Evolutionary conservation across 1,140 invertebrate species (phyloP), one percentile per base, ranked within the genome.

Genomic region (Trachelipus rathkii): DNA sequence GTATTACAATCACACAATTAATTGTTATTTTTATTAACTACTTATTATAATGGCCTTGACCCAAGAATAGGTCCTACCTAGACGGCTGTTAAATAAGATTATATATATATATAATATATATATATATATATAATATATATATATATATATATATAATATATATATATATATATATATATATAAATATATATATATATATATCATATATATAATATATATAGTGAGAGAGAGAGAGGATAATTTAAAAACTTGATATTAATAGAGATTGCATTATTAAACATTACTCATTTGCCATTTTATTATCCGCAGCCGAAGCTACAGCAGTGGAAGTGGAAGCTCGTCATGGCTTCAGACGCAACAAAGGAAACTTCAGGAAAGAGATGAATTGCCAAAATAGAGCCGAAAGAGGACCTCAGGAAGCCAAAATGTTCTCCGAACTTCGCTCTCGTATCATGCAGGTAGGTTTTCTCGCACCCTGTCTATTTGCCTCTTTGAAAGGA

Each of bases 341-440:
- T 91, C 91, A 21, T 93, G 91, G 91, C 85, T 93, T 73, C 91
- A 92, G 83, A 87, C 90, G 78, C 92, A 93, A 82, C 92, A 93
- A 82, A 87, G 91, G 82, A 92, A 92, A 82, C 86, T 93, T 1
- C 87, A 89, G 82, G 88, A 91, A 84, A 85, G 90, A 84, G 33
- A 85, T n/a, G 89, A 85, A 88, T 91, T 84, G 84, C 89, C 50
- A 88, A 90, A 76, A 86, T 74, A 87, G 89, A 79, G 88, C 89
- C 68, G 91, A 91, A 85, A 87, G 91, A 79, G 88, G 90, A 78
- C 90, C 91, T 79, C 89, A 89, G 78, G 91, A 92, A 84, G 87
- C 87, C 70, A 85, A 88, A 21, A 85, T 91, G 73, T 85, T 90
- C 75, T 87, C 87, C 0, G 89, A 91, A 82, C 84, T 91, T 19